A percentile compares a stretch with the other conserved stretches of the same genome.
Conservation (phyloP, 92 coral and sea anemone genomes). For the Virgularia gustaviana region DNA sequence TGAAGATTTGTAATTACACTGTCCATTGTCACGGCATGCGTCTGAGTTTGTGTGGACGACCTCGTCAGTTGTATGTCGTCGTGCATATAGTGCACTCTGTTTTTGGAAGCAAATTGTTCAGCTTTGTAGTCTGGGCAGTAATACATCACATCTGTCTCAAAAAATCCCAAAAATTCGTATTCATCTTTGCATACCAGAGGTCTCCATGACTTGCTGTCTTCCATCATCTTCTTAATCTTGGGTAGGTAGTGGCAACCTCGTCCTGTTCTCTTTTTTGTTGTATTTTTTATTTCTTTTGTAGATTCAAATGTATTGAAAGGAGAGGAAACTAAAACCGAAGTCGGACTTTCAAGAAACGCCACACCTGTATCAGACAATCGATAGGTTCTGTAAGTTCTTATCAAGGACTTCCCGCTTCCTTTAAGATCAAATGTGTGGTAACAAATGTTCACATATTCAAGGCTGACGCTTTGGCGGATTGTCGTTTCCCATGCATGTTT, state of each 20-base stretch:
- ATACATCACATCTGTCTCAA: not conserved
- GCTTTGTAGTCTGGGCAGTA: conserved; percentile 5
- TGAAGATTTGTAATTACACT: conserved; percentile 18
- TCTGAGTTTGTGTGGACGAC: conserved; percentile 43
- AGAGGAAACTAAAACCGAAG: not conserved
- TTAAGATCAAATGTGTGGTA: too few species aligned
- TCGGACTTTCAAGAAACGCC: not conserved
- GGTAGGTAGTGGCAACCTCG: conserved; percentile 57
- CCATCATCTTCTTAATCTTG: conserved; percentile 35
- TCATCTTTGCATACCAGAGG: conserved; percentile 28
- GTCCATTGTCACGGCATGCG: conserved; percentile 13
- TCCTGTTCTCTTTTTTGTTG: conserved; percentile 25
- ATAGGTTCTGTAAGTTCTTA: too few species aligned
- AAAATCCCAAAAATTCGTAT: conserved; percentile 61
- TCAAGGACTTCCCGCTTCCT: too few species aligned
- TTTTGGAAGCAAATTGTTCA: conserved; percentile 15
- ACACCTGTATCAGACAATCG: conserved; percentile 6
- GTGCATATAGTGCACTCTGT: conserved; percentile 49
- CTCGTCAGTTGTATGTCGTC: conserved; percentile 50
- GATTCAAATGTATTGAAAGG: conserved; percentile 5
- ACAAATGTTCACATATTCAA: conserved; percentile 2
- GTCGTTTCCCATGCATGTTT: not conserved
- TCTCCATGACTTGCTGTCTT: conserved; percentile 19
- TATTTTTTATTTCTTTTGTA: conserved; percentile 5
- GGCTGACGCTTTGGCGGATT: conserved; percentile 9